Evolutionary conservation across 92 coral and sea anemone genomes (phyloP).

Genomic region (Epizoanthus fatuus): DNA sequence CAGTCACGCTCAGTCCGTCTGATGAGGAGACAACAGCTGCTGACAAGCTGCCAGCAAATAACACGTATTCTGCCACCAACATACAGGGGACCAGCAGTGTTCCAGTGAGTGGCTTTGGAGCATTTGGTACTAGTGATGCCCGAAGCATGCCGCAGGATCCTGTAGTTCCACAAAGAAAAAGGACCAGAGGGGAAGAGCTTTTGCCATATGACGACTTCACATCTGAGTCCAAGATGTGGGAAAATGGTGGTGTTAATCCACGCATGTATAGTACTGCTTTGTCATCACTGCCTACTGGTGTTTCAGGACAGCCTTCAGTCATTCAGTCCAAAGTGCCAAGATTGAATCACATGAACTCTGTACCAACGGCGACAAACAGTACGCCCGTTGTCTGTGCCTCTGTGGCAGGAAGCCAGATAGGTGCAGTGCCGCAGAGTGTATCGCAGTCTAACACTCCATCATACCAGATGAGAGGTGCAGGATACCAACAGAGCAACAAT

Average conservation of each 20-base stretch:
- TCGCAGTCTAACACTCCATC: constrained; percentile 7
- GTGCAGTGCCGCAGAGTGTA: constrained; percentile 2
- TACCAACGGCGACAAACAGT: constrained; percentile 30
- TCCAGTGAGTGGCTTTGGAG: constrained; percentile 1
- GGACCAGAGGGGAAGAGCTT: not conserved
- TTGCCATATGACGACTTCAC: not conserved
- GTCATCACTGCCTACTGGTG: not conserved
- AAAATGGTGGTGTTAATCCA: not conserved
- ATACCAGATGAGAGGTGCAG: not conserved
- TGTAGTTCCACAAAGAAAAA: constrained; percentile 16
- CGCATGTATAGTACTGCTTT: not conserved
- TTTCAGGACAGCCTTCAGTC: not conserved
- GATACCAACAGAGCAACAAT: constrained; percentile 22
- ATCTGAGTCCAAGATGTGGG: not conserved
- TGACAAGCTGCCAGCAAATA: constrained; percentile 1
- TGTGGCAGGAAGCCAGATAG: not conserved
- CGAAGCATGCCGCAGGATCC: not conserved
- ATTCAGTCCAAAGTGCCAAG: constrained; percentile 30
- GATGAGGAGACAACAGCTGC: not conserved
- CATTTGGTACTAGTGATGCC: not conserved
- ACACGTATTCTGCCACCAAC: not conserved
- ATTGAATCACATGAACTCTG: constrained; percentile 31
- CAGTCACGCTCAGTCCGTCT: constrained; percentile 23
- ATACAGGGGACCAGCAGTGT: not conserved
- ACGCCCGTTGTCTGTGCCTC: not conserved